Evolutionary conservation across 2,797 vertebrate genomes (phyloP), one percentile per base, ranked within the genome.

Genomic region (Halcyon badia): DNA sequence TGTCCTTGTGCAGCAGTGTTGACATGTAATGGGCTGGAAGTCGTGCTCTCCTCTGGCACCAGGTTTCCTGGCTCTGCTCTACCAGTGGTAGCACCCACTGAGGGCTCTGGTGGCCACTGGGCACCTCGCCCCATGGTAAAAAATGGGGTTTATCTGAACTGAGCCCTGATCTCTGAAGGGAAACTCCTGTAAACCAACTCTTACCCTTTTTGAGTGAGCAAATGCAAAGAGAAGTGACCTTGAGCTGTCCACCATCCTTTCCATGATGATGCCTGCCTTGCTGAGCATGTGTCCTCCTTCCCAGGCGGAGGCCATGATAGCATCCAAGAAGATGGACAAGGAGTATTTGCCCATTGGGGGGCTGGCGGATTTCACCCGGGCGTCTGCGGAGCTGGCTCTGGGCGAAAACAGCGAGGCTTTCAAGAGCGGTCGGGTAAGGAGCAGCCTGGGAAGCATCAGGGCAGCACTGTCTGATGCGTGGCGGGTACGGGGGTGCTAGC

Each of bases 321-420:
- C 99, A 79, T 96, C 98, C 39, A 99, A 99, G 97, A 99, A 99
- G 94, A 72, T 99, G 98, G 99, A 99, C 98, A 99, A 99, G 97
- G 99, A 99, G 94, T 99, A 99, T 93, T 98, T 99, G 86, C 96
- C 98, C 64, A 99, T 99, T 1, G 98, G 75, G 2, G 99, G 99
- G 5, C 97, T 99, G 44, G 99, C 98, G 0, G 99, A 99, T 14
- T 99, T 99, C 76, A 98, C 95, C 70, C 99, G 99, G 97, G 98
- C 99, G 4, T 99, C 99, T 0, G 99, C 99, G 58, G 98, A 99
- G 44, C 98, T 99, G 49, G 99, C 99, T 33, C 95, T 99, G 80
- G 99, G 99, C 21, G 97, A 98, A n/a, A 98, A 98, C 89, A 99
- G 87, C 16, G 99, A 99, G 61, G 99, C 99, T 35, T 91, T 99